These are phyloP conservation scores for Balanococcus diminutus DNA, from an alignment of 2,888 invertebrate species.

Conservation along the genomic window DNA sequence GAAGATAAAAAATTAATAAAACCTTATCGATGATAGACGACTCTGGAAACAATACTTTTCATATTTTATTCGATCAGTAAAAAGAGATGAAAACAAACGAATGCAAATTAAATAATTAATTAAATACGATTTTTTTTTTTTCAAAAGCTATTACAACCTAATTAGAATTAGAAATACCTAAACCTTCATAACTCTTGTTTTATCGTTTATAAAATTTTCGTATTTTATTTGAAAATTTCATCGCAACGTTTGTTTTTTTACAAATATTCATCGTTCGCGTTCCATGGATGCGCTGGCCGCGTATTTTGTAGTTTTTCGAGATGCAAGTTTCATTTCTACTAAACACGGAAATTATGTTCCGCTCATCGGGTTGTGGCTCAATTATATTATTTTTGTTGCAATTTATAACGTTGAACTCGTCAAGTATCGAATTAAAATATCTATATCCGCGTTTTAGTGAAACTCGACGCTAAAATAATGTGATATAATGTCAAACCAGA, in stretches of 20 bases:
- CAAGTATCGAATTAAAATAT: conserved; percentile 16
- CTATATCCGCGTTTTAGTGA: neutral
- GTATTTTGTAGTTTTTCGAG: neutral
- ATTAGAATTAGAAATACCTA: neutral
- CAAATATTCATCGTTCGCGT: no score
- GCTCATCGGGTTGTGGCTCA: neutral
- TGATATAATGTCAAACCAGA: conserved; percentile 10
- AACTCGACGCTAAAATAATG: conserved; percentile 20
- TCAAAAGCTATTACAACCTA: neutral
- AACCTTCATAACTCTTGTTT: no score
- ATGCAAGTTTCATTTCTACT: neutral
- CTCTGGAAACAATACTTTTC: neutral
- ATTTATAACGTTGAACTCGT: neutral
- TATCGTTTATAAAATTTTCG: neutral
- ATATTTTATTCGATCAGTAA: neutral
- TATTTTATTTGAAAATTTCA: neutral
- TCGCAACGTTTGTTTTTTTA: neutral
- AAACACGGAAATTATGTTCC: neutral
- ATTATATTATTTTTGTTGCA: neutral
- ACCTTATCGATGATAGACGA: neutral
- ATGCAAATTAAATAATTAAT: neutral
- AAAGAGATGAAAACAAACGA: neutral
- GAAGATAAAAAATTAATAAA: no score
- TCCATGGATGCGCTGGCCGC: neutral
- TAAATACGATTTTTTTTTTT: neutral